Percentiles rank a stretch among this genome's conserved stretches.
Evolutionary conservation across 1,140 invertebrate species (phyloP).

Genomic region (Druon quercuslanigerum): DNA sequence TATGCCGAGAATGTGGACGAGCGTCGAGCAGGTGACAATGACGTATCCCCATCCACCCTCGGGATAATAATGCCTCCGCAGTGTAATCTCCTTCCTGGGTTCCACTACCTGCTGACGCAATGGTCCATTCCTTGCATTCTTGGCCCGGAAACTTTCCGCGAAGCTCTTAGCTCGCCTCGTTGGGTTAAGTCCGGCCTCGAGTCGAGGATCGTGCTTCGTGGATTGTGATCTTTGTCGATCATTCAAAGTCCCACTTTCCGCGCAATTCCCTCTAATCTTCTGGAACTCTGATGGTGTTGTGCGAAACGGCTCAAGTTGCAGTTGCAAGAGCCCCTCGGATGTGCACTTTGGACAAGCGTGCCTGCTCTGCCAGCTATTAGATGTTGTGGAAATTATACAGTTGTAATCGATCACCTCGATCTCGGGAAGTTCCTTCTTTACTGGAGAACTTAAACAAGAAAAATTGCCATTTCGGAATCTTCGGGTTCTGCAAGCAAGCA

Average conservation of each 20-base stretch:
- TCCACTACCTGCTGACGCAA: slow-evolving; percentile 47
- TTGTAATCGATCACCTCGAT: slow-evolving; percentile 54
- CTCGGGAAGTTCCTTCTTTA: slow-evolving; percentile 38
- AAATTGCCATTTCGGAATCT: no score
- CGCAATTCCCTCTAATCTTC: slow-evolving; percentile 34
- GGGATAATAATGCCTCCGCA: slow-evolving; percentile 78
- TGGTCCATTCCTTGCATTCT: slow-evolving; percentile 16
- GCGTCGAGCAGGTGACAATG: slow-evolving; percentile 75
- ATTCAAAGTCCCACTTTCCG: slow-evolving; percentile 43
- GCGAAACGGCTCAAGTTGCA: slow-evolving; percentile 61
- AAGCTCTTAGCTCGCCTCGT: slow-evolving; percentile 41
- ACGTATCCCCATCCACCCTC: slow-evolving; percentile 82
- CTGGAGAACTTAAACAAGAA: not conserved
- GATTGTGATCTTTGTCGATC: slow-evolving; percentile 41
- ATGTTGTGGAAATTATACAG: slow-evolving; percentile 34
- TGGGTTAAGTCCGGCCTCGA: slow-evolving; percentile 26
- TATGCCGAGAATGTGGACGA: slow-evolving; percentile 74
- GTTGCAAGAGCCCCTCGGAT: slow-evolving; percentile 52
- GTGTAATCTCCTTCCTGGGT: slow-evolving; percentile 66
- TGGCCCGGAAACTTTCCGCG: slow-evolving; percentile 23
- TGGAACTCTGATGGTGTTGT: slow-evolving; percentile 23
- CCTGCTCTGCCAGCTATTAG: slow-evolving; percentile 14
- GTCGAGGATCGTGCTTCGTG: slow-evolving; percentile 28
- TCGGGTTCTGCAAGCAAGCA: no score
- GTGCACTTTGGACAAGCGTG: slow-evolving; percentile 63